Evolutionary conservation across 1,140 invertebrate species (phyloP), one percentile per base, ranked within the genome.

Genomic region (Helicoverpa armigera): DNA sequence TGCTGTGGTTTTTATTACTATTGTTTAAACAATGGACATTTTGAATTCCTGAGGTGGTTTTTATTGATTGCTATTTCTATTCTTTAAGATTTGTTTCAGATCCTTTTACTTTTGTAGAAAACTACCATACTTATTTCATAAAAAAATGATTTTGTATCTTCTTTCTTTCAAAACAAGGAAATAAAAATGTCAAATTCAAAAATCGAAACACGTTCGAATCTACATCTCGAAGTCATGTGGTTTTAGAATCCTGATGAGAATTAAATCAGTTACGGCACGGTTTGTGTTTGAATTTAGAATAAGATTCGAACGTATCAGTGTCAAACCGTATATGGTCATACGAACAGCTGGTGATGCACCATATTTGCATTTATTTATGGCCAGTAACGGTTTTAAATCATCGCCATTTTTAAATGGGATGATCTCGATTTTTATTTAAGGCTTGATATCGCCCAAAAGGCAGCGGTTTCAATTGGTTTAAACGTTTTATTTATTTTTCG

Each of bases 141-240:
- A 63, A 61, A 63, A 63, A 31, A 14, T 12, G 11, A 1, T n/a
- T 65, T 65, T 65, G 3, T n/a, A 13, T 61, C 2, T 14, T 65
- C 63, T 31, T 48, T 65, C 43, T 14, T 70, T n/a, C 23, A n/a
- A 72, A 72, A 31, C 50, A 54, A n/a, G 50, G 23, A 54, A 53
- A 53, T 54, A 0, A 2, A 43, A n/a, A 2, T 65, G 31, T 65
- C 31, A 65, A 65, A 65, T 31, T 53, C 14, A 14, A 53, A 51
- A 70, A 70, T 51, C 67, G 18, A 70, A 72, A 12, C 69, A 72
- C 69, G 69, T 72, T 72, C 13, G 50, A 51, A 29, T 72, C n/a
- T 53, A 53, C 11, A 53, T 70, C 67, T 70, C 67, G 4, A 18
- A 70, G 11, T 53, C 48, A 29, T 51, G 43, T 23, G 54, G 16